Base-by-base conservation (phyloP, 2,888 invertebrate species). In the Anodontia alba region DNA sequence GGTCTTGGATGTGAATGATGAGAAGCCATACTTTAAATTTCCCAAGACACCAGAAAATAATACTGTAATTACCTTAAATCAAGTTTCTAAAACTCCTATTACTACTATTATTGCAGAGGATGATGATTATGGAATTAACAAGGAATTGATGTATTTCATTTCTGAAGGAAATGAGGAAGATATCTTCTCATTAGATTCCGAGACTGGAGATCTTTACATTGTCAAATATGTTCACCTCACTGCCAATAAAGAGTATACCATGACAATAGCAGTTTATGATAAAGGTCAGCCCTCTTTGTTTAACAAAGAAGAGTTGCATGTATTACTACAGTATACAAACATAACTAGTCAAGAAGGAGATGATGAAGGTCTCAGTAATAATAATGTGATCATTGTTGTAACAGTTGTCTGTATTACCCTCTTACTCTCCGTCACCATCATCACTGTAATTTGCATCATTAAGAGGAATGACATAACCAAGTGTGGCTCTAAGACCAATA, bases 1-100 rank as follows among this genome's bases (percentile, higher is more conserved):
- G 0, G 97, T 99, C 0, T 97, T 97, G 0, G 99, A 99, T 93
- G 98, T 99, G 0, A 99, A 99, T 93, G 99, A 99, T 93, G 99
- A 99, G 93, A 96, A 97, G 0, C 99, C 99, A 0, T 78, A 80
- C 5, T 90, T 93, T 66, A 67, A 88, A 7, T 93, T 91, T 74
- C 93, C 93, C 3, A 87, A 83, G 54, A 75, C 80, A 20, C 2
- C 3, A 1, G 83, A 76, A 8, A 92, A 93, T 77, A 87, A 88
- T 43, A 89, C 91, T 1, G 85, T 91, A 31, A 80, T 85, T 29
- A 83, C 92, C 10, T 78, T 88, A 38, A 90, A 90, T 83, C 82
- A 89, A 62, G 86, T 89, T 12, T 88, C 89, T 0, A 90, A 91
- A 8, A 82, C 76, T 10, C 81, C 87, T 62, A 88, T 93, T 36